These are phyloP conservation scores for Trisateles emortualis DNA, from an alignment of 2,888 invertebrate species.

Conservation along the genomic window DNA sequence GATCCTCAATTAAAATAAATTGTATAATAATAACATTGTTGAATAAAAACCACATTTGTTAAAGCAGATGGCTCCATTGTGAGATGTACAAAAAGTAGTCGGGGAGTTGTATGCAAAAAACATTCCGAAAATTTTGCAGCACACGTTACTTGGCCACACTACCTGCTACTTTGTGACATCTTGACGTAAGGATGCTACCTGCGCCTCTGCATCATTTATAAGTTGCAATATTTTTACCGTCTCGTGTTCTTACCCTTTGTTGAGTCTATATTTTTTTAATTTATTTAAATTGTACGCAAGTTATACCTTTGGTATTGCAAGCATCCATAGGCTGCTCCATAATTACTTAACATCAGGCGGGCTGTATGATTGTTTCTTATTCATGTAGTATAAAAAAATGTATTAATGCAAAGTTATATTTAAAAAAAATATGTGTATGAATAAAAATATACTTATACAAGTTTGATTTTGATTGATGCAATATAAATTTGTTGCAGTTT, in stretches of 20 bases:
- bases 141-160: conserved; percentile 73
- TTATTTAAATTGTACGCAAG: too few relatives aligned
- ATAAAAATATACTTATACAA: too few relatives aligned
- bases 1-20: conserved; percentile 44
- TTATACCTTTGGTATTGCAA: too few relatives aligned
- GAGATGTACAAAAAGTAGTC: conserved; percentile 62
- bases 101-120: conserved; percentile 71
- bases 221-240: conserved; percentile 28
- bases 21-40: conserved; percentile 28
- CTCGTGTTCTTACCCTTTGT: conserved; percentile 7
- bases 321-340: too few relatives aligned
- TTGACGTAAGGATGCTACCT: conserved; percentile 76
- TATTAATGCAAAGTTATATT: too few relatives aligned
- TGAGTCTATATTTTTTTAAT: not conserved
- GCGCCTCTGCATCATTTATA: conserved; percentile 53
- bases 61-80: conserved; percentile 72
- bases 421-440: too few relatives aligned
- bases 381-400: too few relatives aligned
- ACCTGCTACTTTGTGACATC: conserved; percentile 85
- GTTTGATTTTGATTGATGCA: too few relatives aligned
- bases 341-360: too few relatives aligned
- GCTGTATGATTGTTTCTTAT: too few relatives aligned
- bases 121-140: conserved; percentile 75
- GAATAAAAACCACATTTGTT: conserved; percentile 38
- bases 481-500: too few relatives aligned